phyloP scores from a whole-genome alignment of 2,113 vertebrate species.

The Ranitomeya variabilis region DNA sequence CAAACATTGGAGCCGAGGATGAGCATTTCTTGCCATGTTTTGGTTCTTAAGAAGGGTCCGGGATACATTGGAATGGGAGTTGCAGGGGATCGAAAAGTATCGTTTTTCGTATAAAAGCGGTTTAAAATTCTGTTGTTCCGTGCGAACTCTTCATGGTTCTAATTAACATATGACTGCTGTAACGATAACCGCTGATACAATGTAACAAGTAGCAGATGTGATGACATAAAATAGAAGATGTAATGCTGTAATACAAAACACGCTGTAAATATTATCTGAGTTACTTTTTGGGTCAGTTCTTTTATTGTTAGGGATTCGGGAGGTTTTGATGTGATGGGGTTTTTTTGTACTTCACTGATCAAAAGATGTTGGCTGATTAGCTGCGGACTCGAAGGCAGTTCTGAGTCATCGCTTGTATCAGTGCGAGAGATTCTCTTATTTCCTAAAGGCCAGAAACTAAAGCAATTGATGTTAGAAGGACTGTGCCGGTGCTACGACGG shows the following conservation, averaged over 20 bases:
- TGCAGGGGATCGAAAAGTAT: too few species aligned
- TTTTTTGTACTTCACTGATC: conserved; percentile 10
- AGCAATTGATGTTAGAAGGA: background rate
- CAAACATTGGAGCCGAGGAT: too few species aligned
- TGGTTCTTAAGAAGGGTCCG: too few species aligned
- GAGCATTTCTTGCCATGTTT: too few species aligned
- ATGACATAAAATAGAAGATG: background rate
- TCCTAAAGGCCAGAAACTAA: conserved; percentile 15
- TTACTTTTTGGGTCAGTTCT: background rate
- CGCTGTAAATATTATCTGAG: background rate
- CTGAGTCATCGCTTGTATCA: background rate
- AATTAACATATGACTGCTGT: too few species aligned
- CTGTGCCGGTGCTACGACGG: background rate
- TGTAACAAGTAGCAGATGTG: background rate
- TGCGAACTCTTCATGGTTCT: too few species aligned
- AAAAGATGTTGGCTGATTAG: conserved; percentile 26
- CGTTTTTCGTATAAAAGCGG: too few species aligned
- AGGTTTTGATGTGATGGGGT: background rate
- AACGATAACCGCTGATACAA: too few species aligned
- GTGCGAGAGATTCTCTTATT: background rate
- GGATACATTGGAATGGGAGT: too few species aligned
- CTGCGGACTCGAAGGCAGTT: background rate
- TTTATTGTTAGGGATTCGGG: background rate
- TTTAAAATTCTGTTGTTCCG: too few species aligned
- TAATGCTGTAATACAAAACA: background rate